phyloP scores from a whole-genome alignment of 37 sponge, comb jelly and placozoan species.

The Oscarella lobularis region DNA sequence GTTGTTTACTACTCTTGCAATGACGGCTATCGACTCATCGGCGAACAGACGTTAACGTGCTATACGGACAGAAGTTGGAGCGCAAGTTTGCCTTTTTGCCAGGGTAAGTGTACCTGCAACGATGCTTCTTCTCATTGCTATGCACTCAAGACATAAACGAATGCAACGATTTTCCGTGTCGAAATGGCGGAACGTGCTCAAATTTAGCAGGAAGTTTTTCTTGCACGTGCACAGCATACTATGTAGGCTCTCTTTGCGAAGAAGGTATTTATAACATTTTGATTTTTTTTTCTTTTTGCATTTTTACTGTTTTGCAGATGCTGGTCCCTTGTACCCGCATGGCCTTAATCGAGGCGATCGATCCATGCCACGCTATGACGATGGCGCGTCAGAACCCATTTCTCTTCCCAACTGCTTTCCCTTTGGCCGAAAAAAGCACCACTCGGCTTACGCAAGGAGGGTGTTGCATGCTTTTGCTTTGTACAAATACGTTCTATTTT shows the following conservation, averaged over 20 bases:
- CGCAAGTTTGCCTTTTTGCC: no score
- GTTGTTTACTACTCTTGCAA: no score
- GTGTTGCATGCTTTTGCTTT: no score
- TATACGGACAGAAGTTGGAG: no score
- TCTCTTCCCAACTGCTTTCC: neutral
- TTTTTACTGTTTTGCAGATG: slow-evolving; percentile 2
- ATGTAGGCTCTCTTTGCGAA: neutral
- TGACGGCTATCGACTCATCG: no score
- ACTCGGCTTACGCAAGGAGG: neutral
- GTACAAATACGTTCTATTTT: no score
- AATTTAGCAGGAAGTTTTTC: neutral
- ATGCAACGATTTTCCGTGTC: neutral
- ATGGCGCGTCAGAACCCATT: neutral
- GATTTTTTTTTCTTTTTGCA: no score
- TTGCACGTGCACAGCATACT: neutral
- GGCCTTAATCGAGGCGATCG: neutral
- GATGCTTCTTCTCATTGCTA: no score
- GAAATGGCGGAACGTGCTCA: neutral
- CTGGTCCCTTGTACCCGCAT: neutral
- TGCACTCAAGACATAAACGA: neutral
- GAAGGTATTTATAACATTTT: no score
- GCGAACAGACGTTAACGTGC: no score
- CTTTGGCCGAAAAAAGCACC: neutral
- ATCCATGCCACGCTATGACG: neutral
- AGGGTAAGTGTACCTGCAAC: no score